Conservation (phyloP, 2,888 invertebrate genomes). For the Gastracanthus pulcherrimus region DNA sequence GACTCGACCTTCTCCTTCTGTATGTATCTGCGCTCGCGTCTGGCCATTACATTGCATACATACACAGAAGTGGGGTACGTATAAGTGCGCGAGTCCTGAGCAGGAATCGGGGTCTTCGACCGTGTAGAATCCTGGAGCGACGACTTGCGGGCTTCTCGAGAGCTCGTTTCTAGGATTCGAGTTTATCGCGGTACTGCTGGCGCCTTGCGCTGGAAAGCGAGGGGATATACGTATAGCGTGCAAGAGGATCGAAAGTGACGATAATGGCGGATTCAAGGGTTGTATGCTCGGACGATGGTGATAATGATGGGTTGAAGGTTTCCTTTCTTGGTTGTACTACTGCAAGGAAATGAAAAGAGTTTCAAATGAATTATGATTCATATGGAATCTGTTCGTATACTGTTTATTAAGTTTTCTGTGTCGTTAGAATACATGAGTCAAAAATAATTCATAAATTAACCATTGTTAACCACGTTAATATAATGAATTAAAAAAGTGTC, state of each 20-base stretch:
- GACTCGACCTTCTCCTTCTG: conserved; percentile 26
- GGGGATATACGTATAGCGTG: too few relatives aligned
- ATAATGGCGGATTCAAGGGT: not conserved
- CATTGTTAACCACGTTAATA: too few relatives aligned
- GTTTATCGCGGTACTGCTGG: not conserved
- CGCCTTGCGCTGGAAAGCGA: conserved; percentile 10
- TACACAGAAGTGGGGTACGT: not conserved
- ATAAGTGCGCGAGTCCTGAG: not conserved
- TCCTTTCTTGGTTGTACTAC: too few relatives aligned
- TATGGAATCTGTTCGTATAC: too few relatives aligned
- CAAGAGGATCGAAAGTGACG: conserved; percentile 4
- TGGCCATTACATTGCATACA: not conserved
- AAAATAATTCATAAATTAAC: too few relatives aligned
- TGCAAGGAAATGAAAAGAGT: too few relatives aligned
- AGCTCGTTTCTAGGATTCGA: conserved; percentile 43
- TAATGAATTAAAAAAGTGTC: too few relatives aligned
- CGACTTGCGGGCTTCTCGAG: conserved; percentile 8
- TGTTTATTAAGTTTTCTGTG: too few relatives aligned
- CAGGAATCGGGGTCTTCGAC: conserved; percentile 46
- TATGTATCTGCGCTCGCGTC: not conserved
- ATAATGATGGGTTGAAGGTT: too few relatives aligned
- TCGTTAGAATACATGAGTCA: too few relatives aligned
- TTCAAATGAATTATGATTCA: too few relatives aligned
- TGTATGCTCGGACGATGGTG: not conserved
- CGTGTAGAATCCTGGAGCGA: conserved; percentile 50